Percentiles rank a stretch among this genome's conserved stretches.
Conservation (phyloP, 2,113 vertebrate species). For the Tyto alba region DNA sequence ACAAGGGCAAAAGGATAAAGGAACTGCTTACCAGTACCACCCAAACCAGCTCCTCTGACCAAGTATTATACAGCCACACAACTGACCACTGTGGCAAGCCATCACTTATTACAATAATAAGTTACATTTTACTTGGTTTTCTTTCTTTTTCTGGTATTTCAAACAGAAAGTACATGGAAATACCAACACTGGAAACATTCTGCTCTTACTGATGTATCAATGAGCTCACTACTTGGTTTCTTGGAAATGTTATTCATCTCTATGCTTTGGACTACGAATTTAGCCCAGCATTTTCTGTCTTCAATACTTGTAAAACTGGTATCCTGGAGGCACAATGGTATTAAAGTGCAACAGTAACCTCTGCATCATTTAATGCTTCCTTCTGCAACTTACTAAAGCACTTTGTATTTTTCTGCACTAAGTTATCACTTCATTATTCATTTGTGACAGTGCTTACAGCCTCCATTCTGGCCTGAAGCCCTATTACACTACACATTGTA, state of each 20-base stretch:
- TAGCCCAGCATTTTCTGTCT: constrained; percentile 14
- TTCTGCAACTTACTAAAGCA: constrained; percentile 1
- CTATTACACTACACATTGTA: not conserved
- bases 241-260: constrained; percentile 33
- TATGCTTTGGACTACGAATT: not conserved
- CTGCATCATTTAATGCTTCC: not conserved
- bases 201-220: not conserved
- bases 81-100: not conserved
- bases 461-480: not conserved
- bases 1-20: constrained; percentile 33
- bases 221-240: not conserved
- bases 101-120: constrained; percentile 16
- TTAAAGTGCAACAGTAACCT: not conserved
- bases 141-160: constrained; percentile 31
- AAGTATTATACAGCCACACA: not conserved
- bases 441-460: not conserved
- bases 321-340: not conserved
- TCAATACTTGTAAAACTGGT: not conserved
- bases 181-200: constrained; percentile 5
- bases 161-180: not conserved
- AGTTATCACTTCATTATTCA: not conserved
- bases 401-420: not conserved
- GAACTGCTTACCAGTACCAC: not conserved
- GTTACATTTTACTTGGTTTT: constrained; percentile 27
- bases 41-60: constrained; percentile 12